A percentile compares a stretch with the other conserved stretches of the same genome.
These are phyloP conservation scores for Rhynchotus rufescens DNA, from an alignment of 2,797 vertebrate species.

Conservation along the genomic window DNA sequence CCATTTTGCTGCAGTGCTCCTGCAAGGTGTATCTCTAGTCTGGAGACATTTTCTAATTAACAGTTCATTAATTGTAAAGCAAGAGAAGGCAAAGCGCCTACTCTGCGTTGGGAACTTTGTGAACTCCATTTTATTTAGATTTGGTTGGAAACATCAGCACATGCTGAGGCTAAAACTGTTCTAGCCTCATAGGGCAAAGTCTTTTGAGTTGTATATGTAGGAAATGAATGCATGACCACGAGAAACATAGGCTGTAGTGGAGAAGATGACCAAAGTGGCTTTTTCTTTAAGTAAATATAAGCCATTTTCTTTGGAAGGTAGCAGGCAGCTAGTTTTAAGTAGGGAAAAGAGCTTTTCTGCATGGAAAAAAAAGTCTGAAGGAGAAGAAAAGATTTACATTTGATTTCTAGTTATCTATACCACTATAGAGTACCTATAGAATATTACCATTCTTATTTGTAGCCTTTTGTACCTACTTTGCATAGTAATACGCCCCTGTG, in stretches of 20 bases:
- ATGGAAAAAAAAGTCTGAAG: background rate
- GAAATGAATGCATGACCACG: background rate
- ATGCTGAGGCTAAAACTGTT: background rate
- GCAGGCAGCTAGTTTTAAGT: background rate
- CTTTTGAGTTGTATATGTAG: background rate
- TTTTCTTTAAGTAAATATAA: background rate
- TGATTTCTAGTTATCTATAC: background rate
- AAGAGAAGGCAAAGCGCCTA: background rate
- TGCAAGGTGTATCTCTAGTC: rapidly evolving
- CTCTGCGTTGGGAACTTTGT: background rate
- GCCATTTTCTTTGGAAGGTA: background rate
- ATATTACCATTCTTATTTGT: background rate
- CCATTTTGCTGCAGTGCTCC: background rate
- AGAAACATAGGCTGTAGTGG: background rate
- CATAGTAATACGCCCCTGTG: background rate
- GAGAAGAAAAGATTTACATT: background rate
- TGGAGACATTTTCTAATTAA: background rate
- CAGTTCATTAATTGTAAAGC: background rate
- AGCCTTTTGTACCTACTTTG: constrained; percentile 1
- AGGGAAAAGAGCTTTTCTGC: background rate
- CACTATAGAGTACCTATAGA: background rate
- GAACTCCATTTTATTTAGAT: background rate
- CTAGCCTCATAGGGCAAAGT: background rate
- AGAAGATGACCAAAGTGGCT: background rate
- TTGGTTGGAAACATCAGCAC: background rate